Base-by-base conservation (phyloP, 2,797 vertebrate genomes). In the Sebastes aleutianus region DNA sequence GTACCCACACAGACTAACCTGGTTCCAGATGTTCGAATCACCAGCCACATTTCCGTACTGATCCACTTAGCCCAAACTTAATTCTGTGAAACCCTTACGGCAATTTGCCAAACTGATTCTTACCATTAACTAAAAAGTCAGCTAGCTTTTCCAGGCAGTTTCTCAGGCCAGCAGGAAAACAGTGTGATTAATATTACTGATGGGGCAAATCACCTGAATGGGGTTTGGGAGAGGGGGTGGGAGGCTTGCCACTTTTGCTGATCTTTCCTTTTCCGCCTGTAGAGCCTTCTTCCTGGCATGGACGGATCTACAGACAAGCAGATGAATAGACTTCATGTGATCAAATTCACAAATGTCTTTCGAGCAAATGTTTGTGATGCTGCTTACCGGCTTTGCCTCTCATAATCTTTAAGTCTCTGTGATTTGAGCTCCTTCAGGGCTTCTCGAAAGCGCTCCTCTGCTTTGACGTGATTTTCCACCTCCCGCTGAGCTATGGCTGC, bases 361-460 rank as follows among this genome's bases (percentile, higher is more conserved):
- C 2, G 8, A 31, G 3, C 12, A 13, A 12, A 75, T 39, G 7
- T 47, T 24, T 24, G 13, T 56, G 63, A 39, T 50, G 24, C 26
- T 10, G 27, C 89, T 87, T 84, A 99, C 98, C 95, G 90, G 70
- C 80, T 90, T 81, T 96, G 96, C n/a, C 92, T 95, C 86, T 85
- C 90, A 18, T 90, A 83, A 12, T 96, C 83, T 73, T 93, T 93
- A 67, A 96, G 95, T 84, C 89, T 96, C 76, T 97, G 96, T 2
- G 90, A 92, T 87, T 97, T 96, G 69, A 99, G 96, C 65, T 97
- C 94, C 87, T 94, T 96, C 64, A 99, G 89, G 6, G 98, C 98
- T 83, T 96, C 96, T 78, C 91, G 91, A 18, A 97, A 96, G 66
- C 98, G 96, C 11, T 88, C 89, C 75, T 96, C 96, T 16, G 98